A percentile compares a stretch with the other conserved stretches of the same genome.
These are phyloP conservation scores for Phortica variegata DNA, from an alignment of 1,140 invertebrate species.

Conservation along the genomic window DNA sequence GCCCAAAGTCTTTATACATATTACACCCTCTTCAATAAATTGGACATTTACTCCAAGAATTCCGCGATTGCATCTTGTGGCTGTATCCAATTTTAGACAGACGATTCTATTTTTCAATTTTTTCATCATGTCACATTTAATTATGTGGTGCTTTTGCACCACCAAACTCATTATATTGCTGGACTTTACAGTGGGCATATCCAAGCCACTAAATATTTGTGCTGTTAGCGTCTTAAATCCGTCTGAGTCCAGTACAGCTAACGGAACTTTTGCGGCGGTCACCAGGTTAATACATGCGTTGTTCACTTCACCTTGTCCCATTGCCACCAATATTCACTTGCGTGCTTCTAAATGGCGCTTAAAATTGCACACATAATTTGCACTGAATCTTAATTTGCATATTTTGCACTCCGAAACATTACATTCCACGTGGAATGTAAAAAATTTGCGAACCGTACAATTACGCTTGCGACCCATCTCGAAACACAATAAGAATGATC, in stretches of 20 bases:
- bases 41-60: too few relatives aligned
- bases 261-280: too few relatives aligned
- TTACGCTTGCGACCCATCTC: constrained; percentile 1
- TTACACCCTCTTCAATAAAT: too few relatives aligned
- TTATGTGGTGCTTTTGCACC: not conserved
- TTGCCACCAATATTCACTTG: too few relatives aligned
- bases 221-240: too few relatives aligned
- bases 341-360: too few relatives aligned
- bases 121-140: not conserved
- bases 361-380: not conserved
- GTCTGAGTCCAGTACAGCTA: too few relatives aligned
- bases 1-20: too few relatives aligned
- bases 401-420: not conserved
- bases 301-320: too few relatives aligned
- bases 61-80: constrained; percentile 3
- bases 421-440: constrained; percentile 3
- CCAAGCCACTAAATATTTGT: not conserved
- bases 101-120: not conserved
- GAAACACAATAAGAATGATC: not conserved
- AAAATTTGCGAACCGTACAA: not conserved
- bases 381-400: too few relatives aligned
- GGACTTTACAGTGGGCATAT: not conserved
- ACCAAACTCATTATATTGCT: not conserved
- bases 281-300: too few relatives aligned
- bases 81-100: not conserved